phyloP scores from a whole-genome alignment of 2,888 invertebrate species.

The Anthophora plumipes region DNA sequence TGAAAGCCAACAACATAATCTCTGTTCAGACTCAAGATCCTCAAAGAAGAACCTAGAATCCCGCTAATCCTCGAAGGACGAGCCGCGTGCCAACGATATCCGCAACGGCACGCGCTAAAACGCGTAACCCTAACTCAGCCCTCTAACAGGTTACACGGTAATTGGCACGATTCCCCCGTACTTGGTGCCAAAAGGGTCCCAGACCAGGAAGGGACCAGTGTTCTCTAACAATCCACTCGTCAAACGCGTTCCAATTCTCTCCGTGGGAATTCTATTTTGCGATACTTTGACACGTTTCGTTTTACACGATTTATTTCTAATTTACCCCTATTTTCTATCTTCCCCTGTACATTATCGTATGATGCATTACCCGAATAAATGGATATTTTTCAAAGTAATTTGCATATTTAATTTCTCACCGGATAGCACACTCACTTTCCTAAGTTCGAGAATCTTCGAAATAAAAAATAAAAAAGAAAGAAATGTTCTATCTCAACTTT shows the following conservation, averaged over 20 bases:
- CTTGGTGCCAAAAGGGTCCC: conserved; percentile 49
- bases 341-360: no score
- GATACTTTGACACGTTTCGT: no score
- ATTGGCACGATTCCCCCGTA: conserved; percentile 60
- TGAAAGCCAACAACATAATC: neutral
- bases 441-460: no score
- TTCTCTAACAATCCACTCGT: conserved; percentile 16
- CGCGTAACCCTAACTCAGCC: conserved; percentile 51
- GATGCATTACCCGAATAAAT: no score
- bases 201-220: conserved; percentile 11
- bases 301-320: no score
- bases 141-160: conserved; percentile 37
- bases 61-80: conserved; percentile 45
- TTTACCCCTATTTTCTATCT: no score
- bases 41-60: conserved; percentile 9
- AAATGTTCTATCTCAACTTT: no score
- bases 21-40: neutral
- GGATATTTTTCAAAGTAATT: no score
- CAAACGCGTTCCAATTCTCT: conserved; percentile 32
- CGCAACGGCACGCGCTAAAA: conserved; percentile 35
- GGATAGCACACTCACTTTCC: no score
- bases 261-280: neutral
- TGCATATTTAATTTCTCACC: no score
- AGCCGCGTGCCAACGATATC: conserved; percentile 46
- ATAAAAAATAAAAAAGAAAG: no score